These are phyloP conservation scores for Sminthurinus signatus DNA, from an alignment of 1,140 invertebrate genomes.

Conservation along the genomic window DNA sequence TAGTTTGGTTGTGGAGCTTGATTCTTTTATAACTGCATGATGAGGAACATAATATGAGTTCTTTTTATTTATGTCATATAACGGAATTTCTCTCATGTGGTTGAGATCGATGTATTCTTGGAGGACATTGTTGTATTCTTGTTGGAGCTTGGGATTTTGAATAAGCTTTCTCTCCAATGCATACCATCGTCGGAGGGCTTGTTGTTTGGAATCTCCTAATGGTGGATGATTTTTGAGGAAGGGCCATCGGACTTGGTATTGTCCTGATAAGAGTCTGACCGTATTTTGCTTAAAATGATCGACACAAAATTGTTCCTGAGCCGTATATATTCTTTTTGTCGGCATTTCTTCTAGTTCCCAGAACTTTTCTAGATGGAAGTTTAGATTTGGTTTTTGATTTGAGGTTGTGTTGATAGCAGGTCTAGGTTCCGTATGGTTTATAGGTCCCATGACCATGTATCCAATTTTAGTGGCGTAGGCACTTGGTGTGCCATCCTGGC, in stretches of 20 bases:
- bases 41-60: slow-evolving; percentile 40
- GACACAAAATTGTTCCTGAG: slow-evolving; percentile 35
- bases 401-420: too few species aligned
- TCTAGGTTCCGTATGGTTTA: too few species aligned
- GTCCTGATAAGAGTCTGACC: slow-evolving; percentile 20
- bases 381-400: neutral
- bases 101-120: slow-evolving; percentile 41
- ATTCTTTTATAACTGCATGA: slow-evolving; percentile 31
- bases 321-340: neutral
- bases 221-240: slow-evolving; percentile 27
- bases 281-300: slow-evolving; percentile 33
- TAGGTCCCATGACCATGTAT: neutral
- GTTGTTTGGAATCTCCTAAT: slow-evolving; percentile 30
- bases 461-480: neutral
- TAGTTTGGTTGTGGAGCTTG: slow-evolving; percentile 29
- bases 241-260: slow-evolving; percentile 39
- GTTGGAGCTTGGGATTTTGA: slow-evolving; percentile 21
- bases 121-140: slow-evolving; percentile 42
- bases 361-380: slow-evolving; percentile 36
- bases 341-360: slow-evolving; percentile 42
- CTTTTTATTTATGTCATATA: slow-evolving; percentile 20
- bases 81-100: slow-evolving; percentile 40
- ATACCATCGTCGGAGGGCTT: slow-evolving; percentile 35
- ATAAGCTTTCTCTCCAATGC: slow-evolving; percentile 37
- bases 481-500: neutral